phyloP scores from a whole-genome alignment of 2,797 vertebrate genomes.

The Alectoris magna region DNA sequence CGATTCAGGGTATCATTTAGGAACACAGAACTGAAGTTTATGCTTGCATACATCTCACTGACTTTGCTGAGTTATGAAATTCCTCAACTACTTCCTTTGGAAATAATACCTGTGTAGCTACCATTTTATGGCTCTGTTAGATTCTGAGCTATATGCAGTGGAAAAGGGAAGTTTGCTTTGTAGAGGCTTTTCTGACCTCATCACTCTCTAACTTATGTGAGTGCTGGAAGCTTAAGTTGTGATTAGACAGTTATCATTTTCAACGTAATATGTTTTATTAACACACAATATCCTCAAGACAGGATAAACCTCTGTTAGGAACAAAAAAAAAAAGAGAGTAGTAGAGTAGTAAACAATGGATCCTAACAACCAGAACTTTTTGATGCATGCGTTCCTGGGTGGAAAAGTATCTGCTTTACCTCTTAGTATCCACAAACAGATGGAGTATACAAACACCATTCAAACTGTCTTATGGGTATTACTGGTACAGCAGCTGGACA shows the following conservation, averaged over 20 bases:
- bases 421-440: neutral
- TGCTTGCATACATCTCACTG: neutral
- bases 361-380: neutral
- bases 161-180: neutral
- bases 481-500: neutral
- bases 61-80: neutral
- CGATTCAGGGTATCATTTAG: neutral
- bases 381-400: accelerated
- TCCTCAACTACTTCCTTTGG: neutral
- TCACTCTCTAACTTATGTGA: neutral
- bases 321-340: neutral
- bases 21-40: neutral
- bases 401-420: neutral
- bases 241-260: neutral
- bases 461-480: neutral
- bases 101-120: neutral
- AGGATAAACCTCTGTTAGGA: neutral
- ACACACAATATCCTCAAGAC: neutral
- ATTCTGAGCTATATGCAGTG: neutral
- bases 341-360: neutral
- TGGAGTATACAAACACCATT: neutral
- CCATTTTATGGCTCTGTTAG: neutral
- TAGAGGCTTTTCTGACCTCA: neutral
- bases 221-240: neutral
- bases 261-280: neutral